A percentile compares a stretch with the other conserved stretches of the same genome.
These are phyloP conservation scores for Sesia apiformis DNA, from an alignment of 2,888 invertebrate species.

Conservation along the genomic window DNA sequence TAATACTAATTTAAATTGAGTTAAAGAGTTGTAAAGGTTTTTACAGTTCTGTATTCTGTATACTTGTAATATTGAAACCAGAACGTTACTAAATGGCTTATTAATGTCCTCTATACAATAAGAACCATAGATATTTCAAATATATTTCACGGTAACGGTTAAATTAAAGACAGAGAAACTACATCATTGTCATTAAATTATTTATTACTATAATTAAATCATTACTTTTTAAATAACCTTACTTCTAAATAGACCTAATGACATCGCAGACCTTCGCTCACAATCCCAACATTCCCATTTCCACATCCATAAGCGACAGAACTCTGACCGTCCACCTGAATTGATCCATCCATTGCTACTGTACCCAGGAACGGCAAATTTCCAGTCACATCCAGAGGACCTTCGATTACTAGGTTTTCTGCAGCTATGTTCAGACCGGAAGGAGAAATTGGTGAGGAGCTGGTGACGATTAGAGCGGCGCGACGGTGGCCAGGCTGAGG, in stretches of 20 bases:
- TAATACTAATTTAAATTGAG: too few species aligned
- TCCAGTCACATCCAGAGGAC: constrained; percentile 24
- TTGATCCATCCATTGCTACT: constrained; percentile 24
- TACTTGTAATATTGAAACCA: too few species aligned
- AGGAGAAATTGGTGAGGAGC: not conserved
- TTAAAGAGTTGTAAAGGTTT: too few species aligned
- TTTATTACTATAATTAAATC: too few species aligned
- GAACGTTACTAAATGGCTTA: too few species aligned
- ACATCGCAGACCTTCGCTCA: not conserved
- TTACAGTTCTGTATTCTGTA: too few species aligned
- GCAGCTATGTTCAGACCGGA: constrained; percentile 10
- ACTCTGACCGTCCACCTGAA: constrained; percentile 24
- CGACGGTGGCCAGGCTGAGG: not conserved
- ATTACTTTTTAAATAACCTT: too few species aligned
- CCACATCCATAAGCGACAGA: constrained; percentile 11
- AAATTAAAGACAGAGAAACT: too few species aligned
- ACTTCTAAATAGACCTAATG: not conserved
- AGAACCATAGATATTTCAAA: too few species aligned
- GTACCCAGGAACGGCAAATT: constrained; percentile 28
- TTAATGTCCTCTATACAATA: too few species aligned
- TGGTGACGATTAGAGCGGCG: not conserved
- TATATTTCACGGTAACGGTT: too few species aligned
- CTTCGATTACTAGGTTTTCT: constrained; percentile 26
- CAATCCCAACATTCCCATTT: not conserved
- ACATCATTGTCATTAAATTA: too few species aligned